Evolutionary conservation across 1,140 invertebrate species (phyloP).

Genomic region (Brachionus rotundiformis): DNA sequence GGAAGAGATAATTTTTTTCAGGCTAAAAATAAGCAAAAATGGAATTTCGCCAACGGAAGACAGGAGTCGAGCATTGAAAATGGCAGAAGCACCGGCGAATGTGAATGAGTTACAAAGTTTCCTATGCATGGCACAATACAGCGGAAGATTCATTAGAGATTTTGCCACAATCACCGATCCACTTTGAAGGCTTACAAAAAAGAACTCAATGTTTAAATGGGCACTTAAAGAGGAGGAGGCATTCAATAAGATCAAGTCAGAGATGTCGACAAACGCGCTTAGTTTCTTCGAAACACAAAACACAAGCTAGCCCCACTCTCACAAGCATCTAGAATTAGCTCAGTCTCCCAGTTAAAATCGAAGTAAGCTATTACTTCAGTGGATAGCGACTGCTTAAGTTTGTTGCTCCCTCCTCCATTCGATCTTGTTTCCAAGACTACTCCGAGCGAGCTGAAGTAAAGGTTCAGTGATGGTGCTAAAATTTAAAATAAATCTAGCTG

Average conservation of each 20-base stretch:
- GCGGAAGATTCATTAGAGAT: constrained; percentile 12
- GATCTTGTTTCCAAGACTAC: too few species aligned
- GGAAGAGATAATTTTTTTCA: not conserved
- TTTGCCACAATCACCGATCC: constrained; percentile 17
- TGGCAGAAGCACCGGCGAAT: not conserved
- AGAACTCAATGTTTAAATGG: not conserved
- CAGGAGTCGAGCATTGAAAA: not conserved
- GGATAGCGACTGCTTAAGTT: too few species aligned
- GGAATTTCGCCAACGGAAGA: constrained; percentile 1
- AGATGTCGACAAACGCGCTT: not conserved
- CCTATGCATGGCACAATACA: not conserved
- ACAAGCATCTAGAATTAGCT: too few species aligned
- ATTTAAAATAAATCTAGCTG: too few species aligned
- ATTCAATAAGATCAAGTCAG: not conserved
- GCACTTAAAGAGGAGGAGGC: not conserved
- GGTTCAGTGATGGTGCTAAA: too few species aligned
- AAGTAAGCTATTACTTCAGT: too few species aligned
- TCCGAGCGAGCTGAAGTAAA: too few species aligned
- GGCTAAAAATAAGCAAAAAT: not conserved
- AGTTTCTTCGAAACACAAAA: constrained; percentile 28
- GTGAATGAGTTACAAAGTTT: not conserved
- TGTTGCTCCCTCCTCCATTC: too few species aligned
- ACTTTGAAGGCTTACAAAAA: not conserved
- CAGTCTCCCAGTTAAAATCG: too few species aligned
- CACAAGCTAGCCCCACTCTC: too few species aligned